Evolutionary conservation across 2,797 vertebrate species (phyloP), one percentile per base, ranked within the genome.

Genomic region (Enteromius fasciolatus): DNA sequence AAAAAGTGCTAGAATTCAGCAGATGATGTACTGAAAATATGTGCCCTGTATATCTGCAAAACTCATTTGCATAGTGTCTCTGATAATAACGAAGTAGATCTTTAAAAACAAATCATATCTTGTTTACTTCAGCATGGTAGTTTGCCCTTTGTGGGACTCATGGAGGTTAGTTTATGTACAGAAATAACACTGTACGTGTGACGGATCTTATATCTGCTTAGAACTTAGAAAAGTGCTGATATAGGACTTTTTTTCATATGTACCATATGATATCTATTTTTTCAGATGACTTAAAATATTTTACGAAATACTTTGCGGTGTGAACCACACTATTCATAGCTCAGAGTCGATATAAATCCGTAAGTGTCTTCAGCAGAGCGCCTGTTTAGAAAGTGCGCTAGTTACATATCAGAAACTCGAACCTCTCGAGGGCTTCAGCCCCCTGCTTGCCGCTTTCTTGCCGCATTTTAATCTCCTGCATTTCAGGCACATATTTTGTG

Each of bases 281-380:
- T 74, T 74, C 61, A 64, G 20, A 50, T 64, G n/a, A 23, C 14
- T 61, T 50, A 20, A 63, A 36, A 72, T 80, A 36, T 66, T 74
- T 64, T 1, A 74, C 28, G 66, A 75, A 75, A 64, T 33, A n/a
- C 23, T 80, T 69, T 1, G 57, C 81, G 75, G 63, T 75, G 78
- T 84, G 31, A 82, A 82, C 44, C 70, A 17, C 20, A 61, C 25
- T 44, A 28, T 59, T 59, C 1, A 10, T 5, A 69, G 17, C 50
- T 80, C 66, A 59, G 7, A 89, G 44, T 46, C 78, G 17, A 68
- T 64, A 75, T 28, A 6, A 33, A 83, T 68, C 82, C 44, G 23
- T 7, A 70, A 84, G 83, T 88, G 79, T 90, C 87, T 92, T 89
- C 86, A 87, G 87, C 85, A 84, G 84, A 88, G 63, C 86, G 41